A percentile compares a stretch with the other conserved stretches of the same genome.
Conservation (phyloP, 2,888 invertebrate species). For the Pharmacophagus antenor region DNA sequence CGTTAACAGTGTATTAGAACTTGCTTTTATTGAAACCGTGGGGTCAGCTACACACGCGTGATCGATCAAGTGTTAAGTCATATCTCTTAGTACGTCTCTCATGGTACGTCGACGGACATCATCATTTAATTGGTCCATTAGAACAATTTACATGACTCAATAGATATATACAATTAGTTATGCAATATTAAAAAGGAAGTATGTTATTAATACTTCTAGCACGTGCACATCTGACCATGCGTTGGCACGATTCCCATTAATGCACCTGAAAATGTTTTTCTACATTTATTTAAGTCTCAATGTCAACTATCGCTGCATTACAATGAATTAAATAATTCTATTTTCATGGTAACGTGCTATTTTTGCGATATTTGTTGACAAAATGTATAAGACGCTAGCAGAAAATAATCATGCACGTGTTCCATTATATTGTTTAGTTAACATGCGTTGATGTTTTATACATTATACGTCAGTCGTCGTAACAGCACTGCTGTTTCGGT, state of each 20-base stretch:
- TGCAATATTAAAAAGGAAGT: constrained; percentile 32
- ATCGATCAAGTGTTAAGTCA: no score
- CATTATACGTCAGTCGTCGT: no score
- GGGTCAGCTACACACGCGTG: no score
- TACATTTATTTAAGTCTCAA: constrained; percentile 48
- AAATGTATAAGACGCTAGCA: neutral
- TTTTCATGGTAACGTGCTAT: constrained; percentile 9
- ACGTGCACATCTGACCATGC: constrained; percentile 37
- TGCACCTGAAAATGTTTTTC: constrained; percentile 54
- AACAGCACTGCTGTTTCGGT: no score
- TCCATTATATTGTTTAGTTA: no score
- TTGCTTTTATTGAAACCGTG: no score
- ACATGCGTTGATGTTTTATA: no score
- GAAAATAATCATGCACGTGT: no score
- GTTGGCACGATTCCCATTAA: constrained; percentile 55
- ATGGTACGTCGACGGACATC: neutral
- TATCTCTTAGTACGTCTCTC: no score
- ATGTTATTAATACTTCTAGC: constrained; percentile 30
- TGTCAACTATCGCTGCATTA: constrained; percentile 31
- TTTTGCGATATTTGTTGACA: neutral
- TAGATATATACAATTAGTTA: constrained; percentile 7
- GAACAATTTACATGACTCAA: constrained; percentile 1
- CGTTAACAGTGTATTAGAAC: no score
- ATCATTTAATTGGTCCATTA: constrained; percentile 9
- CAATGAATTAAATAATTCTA: constrained; percentile 22